phyloP scores from a whole-genome alignment of 2,888 invertebrate species.

The Papilio elwesi region DNA sequence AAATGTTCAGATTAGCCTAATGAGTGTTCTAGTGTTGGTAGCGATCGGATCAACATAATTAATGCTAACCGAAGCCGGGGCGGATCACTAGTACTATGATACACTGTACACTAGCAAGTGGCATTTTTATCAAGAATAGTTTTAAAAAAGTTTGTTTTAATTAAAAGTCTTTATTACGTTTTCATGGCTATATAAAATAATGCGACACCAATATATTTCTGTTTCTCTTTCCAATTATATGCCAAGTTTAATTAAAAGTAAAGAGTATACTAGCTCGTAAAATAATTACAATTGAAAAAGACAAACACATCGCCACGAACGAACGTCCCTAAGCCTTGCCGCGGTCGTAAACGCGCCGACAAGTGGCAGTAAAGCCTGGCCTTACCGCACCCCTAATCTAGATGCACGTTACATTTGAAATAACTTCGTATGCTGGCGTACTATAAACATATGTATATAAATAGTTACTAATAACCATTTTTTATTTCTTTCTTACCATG shows the following conservation, averaged over 20 bases:
- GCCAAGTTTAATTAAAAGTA: conserved; percentile 27
- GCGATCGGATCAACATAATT: too few relatives aligned
- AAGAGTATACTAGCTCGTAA: conserved; percentile 6
- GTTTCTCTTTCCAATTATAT: conserved; percentile 4
- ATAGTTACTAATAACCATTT: too few relatives aligned
- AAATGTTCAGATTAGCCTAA: too few relatives aligned
- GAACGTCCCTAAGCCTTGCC: conserved; percentile 1
- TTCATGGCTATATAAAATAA: neutral
- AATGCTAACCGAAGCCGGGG: too few relatives aligned
- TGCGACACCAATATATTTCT: neutral
- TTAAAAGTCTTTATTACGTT: too few relatives aligned
- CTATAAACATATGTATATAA: neutral
- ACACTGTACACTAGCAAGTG: too few relatives aligned
- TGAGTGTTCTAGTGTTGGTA: too few relatives aligned
- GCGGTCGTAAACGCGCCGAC: conserved; percentile 27
- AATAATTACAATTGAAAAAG: conserved; percentile 32
- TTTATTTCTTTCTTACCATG: too few relatives aligned
- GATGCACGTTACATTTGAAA: conserved; percentile 23
- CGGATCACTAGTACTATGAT: too few relatives aligned
- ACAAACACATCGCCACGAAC: conserved; percentile 18
- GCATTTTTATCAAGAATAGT: too few relatives aligned
- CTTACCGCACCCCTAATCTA: conserved; percentile 28
- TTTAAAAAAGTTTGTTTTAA: too few relatives aligned
- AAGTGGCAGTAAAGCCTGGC: conserved; percentile 29
- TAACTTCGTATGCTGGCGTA: conserved; percentile 14